These are phyloP conservation scores for Tyrannus savana DNA, from an alignment of 2,113 vertebrate species.

Conservation along the genomic window DNA sequence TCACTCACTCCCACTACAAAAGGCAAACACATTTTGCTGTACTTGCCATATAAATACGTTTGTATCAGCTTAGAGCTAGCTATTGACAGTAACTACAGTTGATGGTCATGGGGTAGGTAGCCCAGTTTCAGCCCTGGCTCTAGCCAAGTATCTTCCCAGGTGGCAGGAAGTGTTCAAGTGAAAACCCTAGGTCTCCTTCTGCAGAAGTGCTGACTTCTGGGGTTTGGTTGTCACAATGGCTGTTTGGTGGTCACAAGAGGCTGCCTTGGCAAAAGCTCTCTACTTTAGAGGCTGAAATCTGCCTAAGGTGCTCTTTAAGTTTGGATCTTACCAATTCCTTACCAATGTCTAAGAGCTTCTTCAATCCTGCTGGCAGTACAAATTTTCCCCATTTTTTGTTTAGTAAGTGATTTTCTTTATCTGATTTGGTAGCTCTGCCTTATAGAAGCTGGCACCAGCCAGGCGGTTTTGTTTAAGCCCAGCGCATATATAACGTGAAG, in stretches of 20 bases:
- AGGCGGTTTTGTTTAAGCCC: not conserved
- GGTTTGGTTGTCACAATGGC: rapidly evolving
- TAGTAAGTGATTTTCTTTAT: not conserved
- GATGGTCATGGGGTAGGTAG: not conserved
- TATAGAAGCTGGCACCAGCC: not conserved
- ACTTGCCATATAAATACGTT: not conserved
- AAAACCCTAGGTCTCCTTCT: not conserved
- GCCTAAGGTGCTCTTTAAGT: not conserved
- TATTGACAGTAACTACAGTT: not conserved
- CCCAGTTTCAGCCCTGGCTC: not conserved
- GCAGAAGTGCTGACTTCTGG: not conserved
- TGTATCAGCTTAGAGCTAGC: not conserved
- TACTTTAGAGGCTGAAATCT: not conserved
- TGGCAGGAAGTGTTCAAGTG: not conserved
- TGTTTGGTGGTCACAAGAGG: not conserved
- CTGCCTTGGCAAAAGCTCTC: not conserved
- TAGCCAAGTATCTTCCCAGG: not conserved
- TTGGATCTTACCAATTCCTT: not conserved
- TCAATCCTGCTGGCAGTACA: not conserved
- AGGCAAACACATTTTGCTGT: not conserved
- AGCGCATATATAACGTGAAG: not conserved
- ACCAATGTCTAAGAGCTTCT: not conserved
- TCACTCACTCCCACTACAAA: not conserved
- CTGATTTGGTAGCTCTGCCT: not conserved
- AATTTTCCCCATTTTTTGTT: not conserved